Conservation (phyloP, 2,113 vertebrate genomes). For the Oenanthe oenanthe region DNA sequence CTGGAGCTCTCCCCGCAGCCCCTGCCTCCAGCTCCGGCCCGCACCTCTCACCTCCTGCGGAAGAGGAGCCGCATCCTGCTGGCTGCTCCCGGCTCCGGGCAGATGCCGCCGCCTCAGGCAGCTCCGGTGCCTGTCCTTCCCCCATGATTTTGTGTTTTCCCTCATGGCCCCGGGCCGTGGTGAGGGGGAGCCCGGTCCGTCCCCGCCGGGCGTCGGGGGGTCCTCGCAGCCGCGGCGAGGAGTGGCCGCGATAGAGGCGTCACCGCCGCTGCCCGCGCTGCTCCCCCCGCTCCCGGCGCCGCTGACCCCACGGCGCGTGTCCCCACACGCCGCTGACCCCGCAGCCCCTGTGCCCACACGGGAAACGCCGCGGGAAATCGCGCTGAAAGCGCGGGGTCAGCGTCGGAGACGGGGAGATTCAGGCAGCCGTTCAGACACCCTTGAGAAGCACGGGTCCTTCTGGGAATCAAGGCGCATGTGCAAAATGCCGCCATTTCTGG, state of each 20-base stretch:
- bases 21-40: no score
- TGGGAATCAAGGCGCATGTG: fast-evolving
- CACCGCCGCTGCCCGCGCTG: fast-evolving
- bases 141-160: no score
- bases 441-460: no score
- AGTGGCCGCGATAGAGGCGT: no score
- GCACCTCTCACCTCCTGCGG: not conserved
- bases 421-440: fast-evolving
- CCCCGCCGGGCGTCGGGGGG: no score
- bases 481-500: fast-evolving
- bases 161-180: not conserved
- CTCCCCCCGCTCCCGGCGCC: not conserved
- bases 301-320: not conserved
- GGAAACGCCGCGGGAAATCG: not conserved
- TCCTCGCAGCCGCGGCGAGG: not conserved
- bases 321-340: not conserved
- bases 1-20: no score
- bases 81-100: not conserved
- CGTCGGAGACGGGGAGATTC: not conserved
- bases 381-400: not conserved
- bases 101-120: not conserved
- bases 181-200: no score
- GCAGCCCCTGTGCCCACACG: not conserved
- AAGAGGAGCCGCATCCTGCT: not conserved
- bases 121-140: not conserved